phyloP scores from a whole-genome alignment of 37 sponge, comb jelly and placozoan species.

The Cladorhizidae sp. region DNA sequence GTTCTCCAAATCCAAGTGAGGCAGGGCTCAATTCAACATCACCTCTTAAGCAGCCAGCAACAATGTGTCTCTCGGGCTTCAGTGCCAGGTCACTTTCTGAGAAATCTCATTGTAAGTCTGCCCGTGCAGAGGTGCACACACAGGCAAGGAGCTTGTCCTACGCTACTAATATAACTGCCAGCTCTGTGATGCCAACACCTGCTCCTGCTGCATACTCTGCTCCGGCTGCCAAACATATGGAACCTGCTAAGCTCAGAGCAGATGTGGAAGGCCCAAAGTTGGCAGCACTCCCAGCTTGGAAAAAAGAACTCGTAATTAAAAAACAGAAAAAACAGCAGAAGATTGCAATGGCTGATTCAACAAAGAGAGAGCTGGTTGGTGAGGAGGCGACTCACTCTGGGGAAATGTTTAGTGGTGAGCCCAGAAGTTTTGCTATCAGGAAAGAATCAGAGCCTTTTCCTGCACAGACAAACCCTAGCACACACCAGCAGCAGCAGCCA shows the following conservation, averaged over 20 bases:
- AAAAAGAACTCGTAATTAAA: slow-evolving; percentile 44
- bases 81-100: not conserved
- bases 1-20: not conserved
- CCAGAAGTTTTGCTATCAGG: not conserved
- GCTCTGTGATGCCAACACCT: not conserved
- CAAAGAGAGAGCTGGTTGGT: not conserved
- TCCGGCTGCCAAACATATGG: not conserved
- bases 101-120: not conserved
- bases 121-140: not conserved
- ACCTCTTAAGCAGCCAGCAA: not conserved
- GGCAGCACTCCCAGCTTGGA: slow-evolving; percentile 60
- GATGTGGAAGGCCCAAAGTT: slow-evolving; percentile 29
- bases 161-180: not conserved
- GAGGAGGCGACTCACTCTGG: not conserved
- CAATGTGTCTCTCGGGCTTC: not conserved
- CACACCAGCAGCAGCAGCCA: slow-evolving; percentile 7
- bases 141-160: not conserved
- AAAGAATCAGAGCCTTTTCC: too few relatives aligned
- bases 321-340: not conserved
- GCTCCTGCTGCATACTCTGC: not conserved
- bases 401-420: not conserved
- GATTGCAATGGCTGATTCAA: not conserved
- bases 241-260: not conserved
- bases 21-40: not conserved
- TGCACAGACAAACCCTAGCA: not conserved